phyloP scores from a whole-genome alignment of 2,113 vertebrate species.

The Oncorhynchus kisutch region DNA sequence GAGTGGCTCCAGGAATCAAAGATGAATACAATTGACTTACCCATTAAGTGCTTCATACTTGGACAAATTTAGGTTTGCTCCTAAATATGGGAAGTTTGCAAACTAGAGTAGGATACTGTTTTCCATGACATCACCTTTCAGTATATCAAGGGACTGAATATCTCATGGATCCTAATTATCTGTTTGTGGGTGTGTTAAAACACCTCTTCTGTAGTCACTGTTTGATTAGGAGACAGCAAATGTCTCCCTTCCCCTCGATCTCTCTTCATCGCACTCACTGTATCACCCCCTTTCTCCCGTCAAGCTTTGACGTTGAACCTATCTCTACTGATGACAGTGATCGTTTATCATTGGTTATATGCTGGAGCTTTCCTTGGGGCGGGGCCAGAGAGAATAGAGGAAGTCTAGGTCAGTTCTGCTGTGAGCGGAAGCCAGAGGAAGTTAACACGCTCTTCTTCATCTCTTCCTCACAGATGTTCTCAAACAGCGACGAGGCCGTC shows the following conservation, averaged over 20 bases:
- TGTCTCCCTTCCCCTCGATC: not conserved
- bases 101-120: not conserved
- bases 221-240: too few species aligned
- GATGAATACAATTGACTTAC: not conserved
- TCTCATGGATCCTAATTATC: too few species aligned
- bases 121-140: not conserved
- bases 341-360: constrained; percentile 36
- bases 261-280: not conserved
- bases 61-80: not conserved
- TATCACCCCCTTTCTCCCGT: not conserved
- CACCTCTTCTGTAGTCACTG: too few species aligned
- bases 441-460: constrained; percentile 25
- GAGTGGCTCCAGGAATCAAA: too few species aligned
- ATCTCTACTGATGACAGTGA: constrained; percentile 27
- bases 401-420: not conserved
- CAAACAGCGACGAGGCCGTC: constrained; percentile 94
- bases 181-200: too few species aligned
- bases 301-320: constrained; percentile 31
- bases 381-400: constrained; percentile 13
- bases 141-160: too few species aligned
- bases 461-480: constrained; percentile 89
- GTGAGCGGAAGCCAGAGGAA: not conserved
- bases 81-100: not conserved
- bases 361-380: constrained; percentile 29
- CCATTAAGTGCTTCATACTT: not conserved